Percentiles rank a stretch among this genome's conserved stretches.
Evolutionary conservation across 2,113 vertebrate species (phyloP).

Genomic region (Cochlearius cochlearius): DNA sequence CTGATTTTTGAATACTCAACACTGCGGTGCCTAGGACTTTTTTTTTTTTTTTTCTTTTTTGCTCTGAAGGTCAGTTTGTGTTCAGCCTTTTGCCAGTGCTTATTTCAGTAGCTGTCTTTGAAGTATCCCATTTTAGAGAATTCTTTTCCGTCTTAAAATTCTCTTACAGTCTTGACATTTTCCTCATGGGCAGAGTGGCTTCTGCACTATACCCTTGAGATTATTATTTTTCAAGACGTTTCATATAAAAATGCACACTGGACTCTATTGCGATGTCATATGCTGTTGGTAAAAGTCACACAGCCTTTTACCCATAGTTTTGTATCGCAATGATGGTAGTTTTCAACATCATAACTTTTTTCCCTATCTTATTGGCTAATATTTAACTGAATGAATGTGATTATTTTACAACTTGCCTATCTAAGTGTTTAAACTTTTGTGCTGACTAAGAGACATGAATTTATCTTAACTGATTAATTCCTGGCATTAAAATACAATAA

Average conservation of each 20-base stretch:
- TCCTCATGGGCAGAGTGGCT: not conserved
- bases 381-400: constrained; percentile 59
- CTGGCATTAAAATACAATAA: constrained; percentile 39
- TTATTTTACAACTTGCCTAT: constrained; percentile 57
- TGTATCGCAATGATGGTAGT: not conserved
- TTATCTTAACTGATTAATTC: constrained; percentile 48
- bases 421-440: constrained; percentile 49
- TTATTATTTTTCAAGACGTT: not conserved
- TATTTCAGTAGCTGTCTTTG: not conserved
- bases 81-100: not conserved
- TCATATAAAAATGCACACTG: not conserved
- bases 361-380: constrained; percentile 48
- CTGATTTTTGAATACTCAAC: not conserved
- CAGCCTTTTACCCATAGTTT: not conserved
- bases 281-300: not conserved
- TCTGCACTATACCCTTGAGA: not conserved
- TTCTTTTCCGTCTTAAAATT: not conserved
- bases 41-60: not conserved
- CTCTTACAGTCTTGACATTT: not conserved
- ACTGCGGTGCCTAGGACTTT: not conserved
- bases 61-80: not conserved
- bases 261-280: not conserved
- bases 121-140: not conserved
- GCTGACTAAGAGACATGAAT: constrained; percentile 52
- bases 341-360: not conserved